These are phyloP conservation scores for Bursaphelenchus okinawaensis DNA, from an alignment of 2,888 invertebrate genomes.

Conservation along the genomic window DNA sequence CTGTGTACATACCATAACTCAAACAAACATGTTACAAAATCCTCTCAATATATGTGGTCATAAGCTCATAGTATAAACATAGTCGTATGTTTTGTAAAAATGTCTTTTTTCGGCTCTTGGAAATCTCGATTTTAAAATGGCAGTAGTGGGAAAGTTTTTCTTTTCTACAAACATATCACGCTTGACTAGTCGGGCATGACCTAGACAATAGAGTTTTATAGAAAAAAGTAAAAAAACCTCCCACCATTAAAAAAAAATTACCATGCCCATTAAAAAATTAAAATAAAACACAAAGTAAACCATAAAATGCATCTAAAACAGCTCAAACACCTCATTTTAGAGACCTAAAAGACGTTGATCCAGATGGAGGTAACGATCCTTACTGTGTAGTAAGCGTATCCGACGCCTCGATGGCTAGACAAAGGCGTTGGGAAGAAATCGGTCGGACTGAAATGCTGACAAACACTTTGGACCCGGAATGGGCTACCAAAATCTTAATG, in stretches of 20 bases:
- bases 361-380: conserved; percentile 41
- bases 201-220: no score
- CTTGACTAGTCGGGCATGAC: no score
- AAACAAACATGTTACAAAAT: no score
- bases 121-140: no score
- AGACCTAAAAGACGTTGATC: conserved; percentile 38
- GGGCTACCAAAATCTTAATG: conserved; percentile 63
- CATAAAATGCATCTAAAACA: conserved; percentile 1
- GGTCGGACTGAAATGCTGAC: conserved; percentile 59
- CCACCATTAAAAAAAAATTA: neutral
- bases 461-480: conserved; percentile 62
- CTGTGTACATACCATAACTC: no score
- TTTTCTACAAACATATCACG: no score
- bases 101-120: no score
- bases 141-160: no score
- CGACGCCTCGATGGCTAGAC: conserved; percentile 28
- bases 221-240: neutral
- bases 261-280: neutral
- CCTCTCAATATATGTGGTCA: no score
- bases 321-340: conserved; percentile 22
- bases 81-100: no score
- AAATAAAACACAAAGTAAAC: neutral
- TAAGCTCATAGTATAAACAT: no score
- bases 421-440: conserved; percentile 34
- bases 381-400: conserved; percentile 37